Conservation (phyloP, 2,888 invertebrate genomes). For the Apamea sordens region DNA sequence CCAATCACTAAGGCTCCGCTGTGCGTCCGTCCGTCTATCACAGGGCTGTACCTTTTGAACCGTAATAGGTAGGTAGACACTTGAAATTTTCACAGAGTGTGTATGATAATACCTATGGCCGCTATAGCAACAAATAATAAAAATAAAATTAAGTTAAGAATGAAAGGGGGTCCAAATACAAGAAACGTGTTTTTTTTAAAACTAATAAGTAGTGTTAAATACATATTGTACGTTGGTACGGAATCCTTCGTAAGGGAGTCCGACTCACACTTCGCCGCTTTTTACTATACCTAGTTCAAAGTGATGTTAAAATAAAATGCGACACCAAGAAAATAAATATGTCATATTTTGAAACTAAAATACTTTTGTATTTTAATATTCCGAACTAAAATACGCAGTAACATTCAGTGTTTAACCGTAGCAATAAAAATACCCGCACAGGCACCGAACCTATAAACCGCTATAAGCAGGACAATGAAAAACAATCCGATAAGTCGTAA, state of each 20-base stretch:
- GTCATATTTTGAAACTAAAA: constrained; percentile 1
- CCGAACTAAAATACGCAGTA: constrained; percentile 19
- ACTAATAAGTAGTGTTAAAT: background rate
- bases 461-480: constrained; percentile 73
- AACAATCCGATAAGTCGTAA: constrained; percentile 74
- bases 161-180: no score
- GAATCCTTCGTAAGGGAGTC: background rate
- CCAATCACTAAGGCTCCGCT: no score
- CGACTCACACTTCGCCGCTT: background rate
- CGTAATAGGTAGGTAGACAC: no score
- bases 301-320: constrained; percentile 2
- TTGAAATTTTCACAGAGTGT: no score
- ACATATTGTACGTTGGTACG: background rate
- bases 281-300: background rate
- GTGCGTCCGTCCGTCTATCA: no score
- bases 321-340: background rate
- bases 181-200: background rate
- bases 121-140: no score
- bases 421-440: constrained; percentile 59
- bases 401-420: constrained; percentile 36
- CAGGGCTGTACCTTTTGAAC: no score
- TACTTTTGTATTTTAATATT: background rate
- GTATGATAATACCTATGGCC: no score
- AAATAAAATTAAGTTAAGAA: no score
- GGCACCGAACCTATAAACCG: constrained; percentile 56